Evolutionary conservation across 2,113 vertebrate genomes (phyloP).

Genomic region (Tragelaphus buxtoni): DNA sequence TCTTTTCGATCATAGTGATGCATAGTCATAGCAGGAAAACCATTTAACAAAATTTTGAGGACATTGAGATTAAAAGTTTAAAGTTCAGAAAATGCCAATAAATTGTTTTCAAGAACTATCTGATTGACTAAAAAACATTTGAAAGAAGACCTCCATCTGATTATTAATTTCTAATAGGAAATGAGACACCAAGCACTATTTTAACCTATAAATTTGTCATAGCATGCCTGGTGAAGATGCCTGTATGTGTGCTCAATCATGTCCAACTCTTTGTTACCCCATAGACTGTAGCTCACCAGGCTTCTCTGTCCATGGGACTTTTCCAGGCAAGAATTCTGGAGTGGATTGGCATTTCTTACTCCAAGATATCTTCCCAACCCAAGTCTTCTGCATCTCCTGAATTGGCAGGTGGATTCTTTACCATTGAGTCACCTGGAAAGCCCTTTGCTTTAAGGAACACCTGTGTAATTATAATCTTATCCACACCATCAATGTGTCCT

Average conservation of each 20-base stretch:
- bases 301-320: neutral
- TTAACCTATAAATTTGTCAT: neutral
- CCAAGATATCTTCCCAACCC: neutral
- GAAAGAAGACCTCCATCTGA: neutral
- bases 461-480: neutral
- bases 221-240: neutral
- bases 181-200: neutral
- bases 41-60: neutral
- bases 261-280: neutral
- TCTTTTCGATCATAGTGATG: neutral
- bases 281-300: neutral
- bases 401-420: neutral
- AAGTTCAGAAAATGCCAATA: neutral
- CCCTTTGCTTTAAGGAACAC: neutral
- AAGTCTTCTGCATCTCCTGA: neutral
- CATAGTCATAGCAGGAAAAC: neutral
- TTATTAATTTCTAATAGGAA: slow-evolving; percentile 1
- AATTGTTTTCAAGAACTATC: neutral
- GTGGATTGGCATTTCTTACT: neutral
- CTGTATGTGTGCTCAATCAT: neutral
- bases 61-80: neutral
- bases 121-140: neutral
- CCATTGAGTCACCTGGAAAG: neutral
- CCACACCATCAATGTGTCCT: neutral
- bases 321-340: neutral